These are phyloP conservation scores for Mionectes macconnelli DNA, from an alignment of 2,113 vertebrate genomes.

Conservation along the genomic window DNA sequence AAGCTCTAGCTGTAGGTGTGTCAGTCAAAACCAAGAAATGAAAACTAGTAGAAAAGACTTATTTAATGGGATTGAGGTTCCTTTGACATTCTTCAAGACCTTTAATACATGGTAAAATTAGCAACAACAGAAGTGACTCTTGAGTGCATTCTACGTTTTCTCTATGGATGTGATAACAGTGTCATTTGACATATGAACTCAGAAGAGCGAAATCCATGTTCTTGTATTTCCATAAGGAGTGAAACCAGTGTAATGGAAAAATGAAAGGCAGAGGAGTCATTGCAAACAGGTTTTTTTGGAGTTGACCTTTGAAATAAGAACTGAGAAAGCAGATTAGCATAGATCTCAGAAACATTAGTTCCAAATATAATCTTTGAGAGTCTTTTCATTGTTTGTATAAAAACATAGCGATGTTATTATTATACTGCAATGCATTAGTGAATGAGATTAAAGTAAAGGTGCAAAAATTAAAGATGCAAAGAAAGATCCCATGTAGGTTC, in stretches of 20 bases:
- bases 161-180: neutral
- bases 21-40: neutral
- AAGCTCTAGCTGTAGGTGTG: neutral
- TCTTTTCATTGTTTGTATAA: neutral
- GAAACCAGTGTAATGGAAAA: neutral
- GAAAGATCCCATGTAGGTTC: neutral
- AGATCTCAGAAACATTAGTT: neutral
- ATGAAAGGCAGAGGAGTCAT: neutral
- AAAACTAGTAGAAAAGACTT: neutral
- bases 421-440: neutral
- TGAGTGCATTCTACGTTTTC: neutral
- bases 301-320: neutral
- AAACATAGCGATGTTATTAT: neutral
- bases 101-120: neutral
- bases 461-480: neutral
- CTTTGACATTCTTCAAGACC: neutral
- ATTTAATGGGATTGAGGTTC: neutral
- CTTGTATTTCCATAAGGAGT: neutral
- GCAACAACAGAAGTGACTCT: neutral
- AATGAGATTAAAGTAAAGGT: neutral
- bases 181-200: neutral
- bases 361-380: neutral
- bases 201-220: neutral
- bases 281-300: neutral
- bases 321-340: neutral